Evolutionary conservation across 92 coral and sea anemone genomes (phyloP).

Genomic region (Actinernus sp.): DNA sequence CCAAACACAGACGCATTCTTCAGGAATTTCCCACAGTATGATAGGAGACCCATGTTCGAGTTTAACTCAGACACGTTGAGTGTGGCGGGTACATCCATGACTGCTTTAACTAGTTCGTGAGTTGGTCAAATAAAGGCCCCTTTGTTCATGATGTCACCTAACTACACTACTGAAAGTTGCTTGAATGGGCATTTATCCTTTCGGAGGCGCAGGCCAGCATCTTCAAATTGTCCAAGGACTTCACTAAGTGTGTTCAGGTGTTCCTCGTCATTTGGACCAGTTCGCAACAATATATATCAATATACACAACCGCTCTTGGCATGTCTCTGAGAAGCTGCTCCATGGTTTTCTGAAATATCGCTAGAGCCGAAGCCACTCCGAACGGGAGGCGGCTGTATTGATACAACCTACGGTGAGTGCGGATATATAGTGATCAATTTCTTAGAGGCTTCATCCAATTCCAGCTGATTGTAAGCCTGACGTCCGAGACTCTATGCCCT

Average conservation of each 20-base stretch:
- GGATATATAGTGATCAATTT: constrained; percentile 5
- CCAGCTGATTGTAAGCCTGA: no score
- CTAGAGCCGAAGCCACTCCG: constrained; percentile 9
- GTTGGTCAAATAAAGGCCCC: no score
- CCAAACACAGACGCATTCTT: no score
- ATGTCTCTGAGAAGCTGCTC: constrained; percentile 16
- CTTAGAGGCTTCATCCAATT: constrained; percentile 2
- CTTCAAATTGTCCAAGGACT: no score
- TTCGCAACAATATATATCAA: constrained; percentile 13
- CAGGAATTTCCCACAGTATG: no score
- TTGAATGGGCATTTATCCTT: neutral
- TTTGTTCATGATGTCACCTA: constrained; percentile 7
- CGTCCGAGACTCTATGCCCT: no score
- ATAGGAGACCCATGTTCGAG: no score
- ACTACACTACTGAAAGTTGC: neutral
- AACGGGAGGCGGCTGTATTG: constrained; percentile 1
- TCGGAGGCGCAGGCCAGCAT: neutral
- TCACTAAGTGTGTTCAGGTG: constrained; percentile 4
- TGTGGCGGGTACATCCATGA: no score
- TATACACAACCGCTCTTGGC: neutral
- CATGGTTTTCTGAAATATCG: constrained; percentile 8
- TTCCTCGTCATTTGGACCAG: constrained; percentile 9
- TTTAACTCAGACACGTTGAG: no score
- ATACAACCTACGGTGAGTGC: constrained; percentile 4
- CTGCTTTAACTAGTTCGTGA: no score